Conservation (phyloP, 2,797 vertebrate genomes). For the Liasis olivaceus region DNA sequence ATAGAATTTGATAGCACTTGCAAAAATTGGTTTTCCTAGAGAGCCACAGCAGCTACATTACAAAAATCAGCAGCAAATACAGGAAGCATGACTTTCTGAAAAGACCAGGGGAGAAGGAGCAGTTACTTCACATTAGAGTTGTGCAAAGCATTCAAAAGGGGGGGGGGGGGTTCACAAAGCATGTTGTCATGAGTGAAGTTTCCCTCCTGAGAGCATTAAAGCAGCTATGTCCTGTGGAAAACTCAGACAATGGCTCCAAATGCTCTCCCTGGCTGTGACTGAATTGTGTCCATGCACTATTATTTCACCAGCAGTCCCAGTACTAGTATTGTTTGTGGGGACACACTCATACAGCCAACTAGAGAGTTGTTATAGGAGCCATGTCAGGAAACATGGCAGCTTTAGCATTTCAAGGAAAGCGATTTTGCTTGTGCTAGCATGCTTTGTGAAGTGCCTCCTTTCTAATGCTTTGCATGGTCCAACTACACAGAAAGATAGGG, state of each 20-base stretch:
- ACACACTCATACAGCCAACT: neutral
- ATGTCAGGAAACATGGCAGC: neutral
- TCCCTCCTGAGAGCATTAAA: neutral
- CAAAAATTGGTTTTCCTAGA: slow-evolving; percentile 36
- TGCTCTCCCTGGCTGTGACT: neutral
- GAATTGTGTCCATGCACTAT: neutral
- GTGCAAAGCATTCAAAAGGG: neutral
- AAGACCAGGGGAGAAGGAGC: neutral
- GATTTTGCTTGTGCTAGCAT: neutral
- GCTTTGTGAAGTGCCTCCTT: neutral
- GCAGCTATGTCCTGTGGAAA: neutral
- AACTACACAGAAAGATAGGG: neutral
- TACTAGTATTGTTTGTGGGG: neutral
- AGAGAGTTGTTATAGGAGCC: neutral
- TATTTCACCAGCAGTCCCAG: neutral
- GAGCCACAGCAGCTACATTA: neutral
- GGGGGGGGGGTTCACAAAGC: neutral
- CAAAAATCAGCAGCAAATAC: slow-evolving; percentile 1
- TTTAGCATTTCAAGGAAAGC: neutral
- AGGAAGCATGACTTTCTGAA: neutral
- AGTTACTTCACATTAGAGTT: neutral
- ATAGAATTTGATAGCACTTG: slow-evolving; percentile 20
- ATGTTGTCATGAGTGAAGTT: neutral
- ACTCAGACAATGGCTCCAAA: neutral
- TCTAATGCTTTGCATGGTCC: neutral